These are phyloP conservation scores for Glaucidium brasilianum DNA, from an alignment of 2,113 vertebrate species.

Conservation along the genomic window DNA sequence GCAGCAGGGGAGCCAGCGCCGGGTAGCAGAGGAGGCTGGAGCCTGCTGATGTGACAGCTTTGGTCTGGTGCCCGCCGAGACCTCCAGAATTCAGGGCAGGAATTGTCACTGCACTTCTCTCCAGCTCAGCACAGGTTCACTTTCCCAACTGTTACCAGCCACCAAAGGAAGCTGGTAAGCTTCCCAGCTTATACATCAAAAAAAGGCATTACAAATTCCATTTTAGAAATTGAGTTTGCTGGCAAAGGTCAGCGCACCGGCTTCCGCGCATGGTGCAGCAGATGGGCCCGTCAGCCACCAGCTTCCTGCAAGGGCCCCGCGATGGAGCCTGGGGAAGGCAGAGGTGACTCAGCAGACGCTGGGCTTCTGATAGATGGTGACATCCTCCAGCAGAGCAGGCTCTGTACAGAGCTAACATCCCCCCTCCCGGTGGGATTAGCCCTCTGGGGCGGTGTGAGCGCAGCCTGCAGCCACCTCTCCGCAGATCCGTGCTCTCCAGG, in stretches of 20 bases:
- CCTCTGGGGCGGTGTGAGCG: not conserved
- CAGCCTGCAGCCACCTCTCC: not conserved
- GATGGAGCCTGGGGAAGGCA: not conserved
- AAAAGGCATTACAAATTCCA: not conserved
- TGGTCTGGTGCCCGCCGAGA: not conserved
- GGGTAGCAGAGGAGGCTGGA: not conserved
- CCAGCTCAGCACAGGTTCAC: not conserved
- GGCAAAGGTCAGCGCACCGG: not conserved
- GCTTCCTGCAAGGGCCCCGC: not conserved
- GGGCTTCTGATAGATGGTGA: not conserved
- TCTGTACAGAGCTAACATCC: not conserved
- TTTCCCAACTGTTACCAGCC: not conserved
- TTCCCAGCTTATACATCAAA: not conserved
- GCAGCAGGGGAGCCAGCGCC: not conserved
- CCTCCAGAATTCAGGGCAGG: not conserved
- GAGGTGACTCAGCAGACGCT: not conserved
- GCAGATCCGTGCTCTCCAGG: not conserved
- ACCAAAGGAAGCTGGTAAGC: not conserved
- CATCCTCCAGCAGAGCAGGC: accelerated
- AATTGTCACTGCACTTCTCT: not conserved
- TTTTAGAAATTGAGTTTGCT: not conserved
- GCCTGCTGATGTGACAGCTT: not conserved
- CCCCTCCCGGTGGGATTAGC: not conserved
- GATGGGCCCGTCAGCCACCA: not conserved
- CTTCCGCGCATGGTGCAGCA: not conserved